These are phyloP conservation scores for Megalopta genalis DNA, from an alignment of 1,140 invertebrate genomes.

Conservation along the genomic window DNA sequence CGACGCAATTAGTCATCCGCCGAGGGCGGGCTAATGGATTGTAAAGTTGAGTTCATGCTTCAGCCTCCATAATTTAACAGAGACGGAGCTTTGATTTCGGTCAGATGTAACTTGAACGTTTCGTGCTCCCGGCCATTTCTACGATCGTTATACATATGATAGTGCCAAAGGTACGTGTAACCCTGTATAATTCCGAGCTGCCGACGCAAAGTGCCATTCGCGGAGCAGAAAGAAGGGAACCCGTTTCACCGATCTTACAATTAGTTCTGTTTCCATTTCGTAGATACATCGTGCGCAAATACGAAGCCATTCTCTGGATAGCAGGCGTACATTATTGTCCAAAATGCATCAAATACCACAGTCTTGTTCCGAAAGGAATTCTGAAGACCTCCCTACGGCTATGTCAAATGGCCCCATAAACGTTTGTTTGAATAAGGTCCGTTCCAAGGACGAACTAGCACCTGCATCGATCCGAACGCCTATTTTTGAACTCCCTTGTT, in stretches of 20 bases:
- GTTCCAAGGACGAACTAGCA: conserved; percentile 43
- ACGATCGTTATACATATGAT: background rate
- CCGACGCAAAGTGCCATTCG: background rate
- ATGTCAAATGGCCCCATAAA: background rate
- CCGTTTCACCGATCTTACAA: background rate
- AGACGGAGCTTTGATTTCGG: conserved; percentile 50
- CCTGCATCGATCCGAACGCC: conserved; percentile 52
- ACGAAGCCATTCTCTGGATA: background rate
- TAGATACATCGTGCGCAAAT: background rate
- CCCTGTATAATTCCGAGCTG: background rate
- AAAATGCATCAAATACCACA: too few relatives aligned
- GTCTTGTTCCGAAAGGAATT: too few relatives aligned
- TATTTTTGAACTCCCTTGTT: conserved; percentile 62
- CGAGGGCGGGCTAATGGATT: conserved; percentile 50
- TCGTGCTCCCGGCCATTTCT: conserved; percentile 1
- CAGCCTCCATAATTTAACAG: conserved; percentile 49
- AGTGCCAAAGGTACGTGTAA: conserved; percentile 1
- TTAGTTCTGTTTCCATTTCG: too few relatives aligned
- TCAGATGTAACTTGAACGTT: conserved; percentile 34
- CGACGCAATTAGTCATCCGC: conserved; percentile 29
- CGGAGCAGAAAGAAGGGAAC: background rate
- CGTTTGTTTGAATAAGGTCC: conserved; percentile 30
- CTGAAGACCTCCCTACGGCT: too few relatives aligned
- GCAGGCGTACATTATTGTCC: background rate
- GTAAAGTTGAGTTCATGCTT: conserved; percentile 45